Conservation (phyloP, 2,888 invertebrate genomes). For the Pterobdella sp. region DNA sequence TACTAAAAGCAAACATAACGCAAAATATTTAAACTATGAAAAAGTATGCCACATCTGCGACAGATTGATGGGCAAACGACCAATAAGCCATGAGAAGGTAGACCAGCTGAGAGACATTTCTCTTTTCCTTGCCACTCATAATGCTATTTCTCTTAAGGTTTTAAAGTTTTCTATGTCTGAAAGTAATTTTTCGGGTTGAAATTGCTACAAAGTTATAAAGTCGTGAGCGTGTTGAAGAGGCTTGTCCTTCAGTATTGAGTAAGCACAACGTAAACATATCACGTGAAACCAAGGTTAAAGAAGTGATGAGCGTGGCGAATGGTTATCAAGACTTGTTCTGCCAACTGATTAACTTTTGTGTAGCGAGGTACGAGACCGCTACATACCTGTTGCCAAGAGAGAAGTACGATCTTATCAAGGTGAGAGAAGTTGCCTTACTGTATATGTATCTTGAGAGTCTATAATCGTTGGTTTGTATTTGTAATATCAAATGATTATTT, state of each 20-base stretch:
- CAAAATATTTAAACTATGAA: no score
- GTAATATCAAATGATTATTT: not conserved
- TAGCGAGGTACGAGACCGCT: slow-evolving; percentile 88
- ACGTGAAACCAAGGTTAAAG: no score
- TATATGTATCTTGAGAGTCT: not conserved
- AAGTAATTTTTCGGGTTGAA: not conserved
- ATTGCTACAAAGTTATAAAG: not conserved
- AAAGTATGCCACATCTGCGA: no score
- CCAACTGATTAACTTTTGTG: slow-evolving; percentile 89
- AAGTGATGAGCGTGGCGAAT: slow-evolving; percentile 30
- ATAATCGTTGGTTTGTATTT: no score
- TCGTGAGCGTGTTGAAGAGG: not conserved
- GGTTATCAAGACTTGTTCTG: slow-evolving; percentile 84
- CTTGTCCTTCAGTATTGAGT: not conserved
- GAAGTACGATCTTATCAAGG: slow-evolving; percentile 60
- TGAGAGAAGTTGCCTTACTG: not conserved
- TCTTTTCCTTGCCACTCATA: slow-evolving; percentile 94
- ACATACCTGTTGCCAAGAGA: slow-evolving; percentile 90
- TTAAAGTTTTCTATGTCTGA: no score
- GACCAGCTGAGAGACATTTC: slow-evolving; percentile 95
- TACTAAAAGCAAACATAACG: no score
- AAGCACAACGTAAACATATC: no score
- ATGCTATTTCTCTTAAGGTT: slow-evolving; percentile 68
- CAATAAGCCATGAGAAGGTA: slow-evolving; percentile 56
- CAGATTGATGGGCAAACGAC: slow-evolving; percentile 20